phyloP scores from a whole-genome alignment of 2,113 vertebrate species.

The Bagarius yarrelli region DNA sequence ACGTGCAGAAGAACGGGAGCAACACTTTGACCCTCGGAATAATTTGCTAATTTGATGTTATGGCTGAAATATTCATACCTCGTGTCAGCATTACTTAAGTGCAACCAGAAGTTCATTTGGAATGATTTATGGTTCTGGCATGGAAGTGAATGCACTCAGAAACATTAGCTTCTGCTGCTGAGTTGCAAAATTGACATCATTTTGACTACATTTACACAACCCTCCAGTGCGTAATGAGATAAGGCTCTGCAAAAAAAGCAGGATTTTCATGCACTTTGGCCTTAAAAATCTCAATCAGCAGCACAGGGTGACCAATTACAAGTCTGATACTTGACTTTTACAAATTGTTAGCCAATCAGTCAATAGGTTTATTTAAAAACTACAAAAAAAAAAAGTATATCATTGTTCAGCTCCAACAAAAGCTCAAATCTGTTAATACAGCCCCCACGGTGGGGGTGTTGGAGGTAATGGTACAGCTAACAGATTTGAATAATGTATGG shows the following conservation, averaged over 20 bases:
- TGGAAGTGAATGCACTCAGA: neutral
- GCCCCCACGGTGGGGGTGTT: neutral
- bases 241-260: too few relatives aligned
- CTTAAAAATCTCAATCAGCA: neutral
- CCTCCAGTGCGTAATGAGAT: neutral
- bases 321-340: neutral
- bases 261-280: neutral
- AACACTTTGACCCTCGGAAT: neutral
- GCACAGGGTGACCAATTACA: neutral
- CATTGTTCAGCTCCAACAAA: too few relatives aligned
- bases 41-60: neutral
- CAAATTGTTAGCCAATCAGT: neutral
- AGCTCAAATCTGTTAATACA: neutral
- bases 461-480: neutral
- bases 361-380: neutral
- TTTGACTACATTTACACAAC: neutral
- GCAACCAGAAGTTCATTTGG: constrained; percentile 14
- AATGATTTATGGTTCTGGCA: constrained; percentile 12
- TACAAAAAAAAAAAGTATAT: neutral
- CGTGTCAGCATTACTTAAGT: constrained; percentile 5
- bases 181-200: neutral
- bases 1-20: neutral
- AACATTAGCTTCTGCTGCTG: neutral
- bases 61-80: neutral
- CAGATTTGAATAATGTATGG: neutral